Base-by-base conservation (phyloP, 92 coral and sea anemone genomes). In the Desmophyllum pertusum region DNA sequence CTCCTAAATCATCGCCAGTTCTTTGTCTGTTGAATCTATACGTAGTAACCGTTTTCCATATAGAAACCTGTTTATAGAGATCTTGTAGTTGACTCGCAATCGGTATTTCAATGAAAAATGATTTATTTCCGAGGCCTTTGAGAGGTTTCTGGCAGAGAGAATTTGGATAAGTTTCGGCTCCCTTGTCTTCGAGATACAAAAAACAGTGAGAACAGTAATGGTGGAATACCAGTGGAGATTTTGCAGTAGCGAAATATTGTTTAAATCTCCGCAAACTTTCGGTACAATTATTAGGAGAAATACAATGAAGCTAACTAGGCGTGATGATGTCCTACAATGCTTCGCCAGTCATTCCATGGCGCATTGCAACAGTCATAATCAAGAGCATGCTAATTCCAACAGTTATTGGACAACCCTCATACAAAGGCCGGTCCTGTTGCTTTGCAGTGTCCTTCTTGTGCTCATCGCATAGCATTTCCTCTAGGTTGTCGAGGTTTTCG, bases 81-180 rank as follows among this genome's bases (percentile, higher is more conserved):
- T 19, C 57, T 51, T 51, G 57, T 51, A 51, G 57, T 23, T 13
- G 57, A 51, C 57, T 51, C 57, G 17, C 61, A 73, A 73, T 73
- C 23, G 78, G 78, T 63, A 38, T 68, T 78, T 55, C 73, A 36
- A 69, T 51, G 0, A 86, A 57, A n/a, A 86, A 45, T 68, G 78
- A 63, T 46, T 70, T 40, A 19, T 63, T 78, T 21, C 81, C 91
- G 57, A 83, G 33, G 21, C 70, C 85, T 41, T 65, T 83, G 15
- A 88, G 69, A 73, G 80, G 61, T 78, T 76, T 50, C 53, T 77
- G 84, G 53, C 84, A 82, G 40, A 63, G 48, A 40, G 70, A 18
- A 33, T 83, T 76, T n/a, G 84, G 84, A 65, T 84, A 88, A 6
- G 78, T 82, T 59, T 51, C 80, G 48, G 31, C 25, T 46, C 31